Percentiles rank a stretch among this genome's conserved stretches.
These are phyloP conservation scores for Philereme vetulata DNA, from an alignment of 2,888 invertebrate genomes.

Conservation along the genomic window DNA sequence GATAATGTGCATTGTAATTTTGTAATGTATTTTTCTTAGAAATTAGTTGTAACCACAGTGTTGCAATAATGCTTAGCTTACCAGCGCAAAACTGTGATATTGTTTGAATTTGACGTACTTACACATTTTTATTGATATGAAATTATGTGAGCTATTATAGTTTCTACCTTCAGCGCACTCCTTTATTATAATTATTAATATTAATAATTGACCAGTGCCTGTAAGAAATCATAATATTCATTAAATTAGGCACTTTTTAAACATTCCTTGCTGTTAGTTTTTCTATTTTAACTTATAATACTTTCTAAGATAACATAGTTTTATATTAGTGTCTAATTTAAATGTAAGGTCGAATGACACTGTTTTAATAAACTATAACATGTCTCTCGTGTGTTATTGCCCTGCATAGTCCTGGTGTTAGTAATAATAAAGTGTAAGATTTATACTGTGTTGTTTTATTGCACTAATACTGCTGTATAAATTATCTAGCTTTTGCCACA, in stretches of 20 bases:
- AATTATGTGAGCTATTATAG: conserved; percentile 32
- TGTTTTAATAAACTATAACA: conserved; percentile 60
- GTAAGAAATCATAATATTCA: conserved; percentile 79
- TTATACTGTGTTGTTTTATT: conserved; percentile 71
- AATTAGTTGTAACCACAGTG: conserved; percentile 37
- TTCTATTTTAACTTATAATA: conserved; percentile 53
- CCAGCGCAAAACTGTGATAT: conserved; percentile 71
- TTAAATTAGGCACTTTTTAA: conserved; percentile 46
- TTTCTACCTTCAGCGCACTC: conserved; percentile 32
- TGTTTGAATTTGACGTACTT: conserved; percentile 48
- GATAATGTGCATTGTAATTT: conserved; percentile 38
- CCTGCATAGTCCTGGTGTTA: conserved; percentile 54
- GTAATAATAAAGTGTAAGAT: conserved; percentile 71
- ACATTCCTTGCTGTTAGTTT: conserved; percentile 58
- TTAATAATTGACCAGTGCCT: conserved; percentile 73
- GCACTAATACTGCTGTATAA: conserved; percentile 60
- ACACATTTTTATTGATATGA: conserved; percentile 37
- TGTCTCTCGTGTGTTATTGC: conserved; percentile 52
- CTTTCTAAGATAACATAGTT: conserved; percentile 55
- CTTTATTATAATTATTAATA: conserved; percentile 42
- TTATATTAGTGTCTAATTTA: conserved; percentile 55
- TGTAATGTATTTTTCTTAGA: conserved; percentile 41
- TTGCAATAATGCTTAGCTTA: conserved; percentile 39
- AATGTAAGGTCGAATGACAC: conserved; percentile 41
- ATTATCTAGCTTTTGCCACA: conserved; percentile 42